Evolutionary conservation across 2,888 invertebrate species (phyloP).

Genomic region (Spilosoma lubricipeda): DNA sequence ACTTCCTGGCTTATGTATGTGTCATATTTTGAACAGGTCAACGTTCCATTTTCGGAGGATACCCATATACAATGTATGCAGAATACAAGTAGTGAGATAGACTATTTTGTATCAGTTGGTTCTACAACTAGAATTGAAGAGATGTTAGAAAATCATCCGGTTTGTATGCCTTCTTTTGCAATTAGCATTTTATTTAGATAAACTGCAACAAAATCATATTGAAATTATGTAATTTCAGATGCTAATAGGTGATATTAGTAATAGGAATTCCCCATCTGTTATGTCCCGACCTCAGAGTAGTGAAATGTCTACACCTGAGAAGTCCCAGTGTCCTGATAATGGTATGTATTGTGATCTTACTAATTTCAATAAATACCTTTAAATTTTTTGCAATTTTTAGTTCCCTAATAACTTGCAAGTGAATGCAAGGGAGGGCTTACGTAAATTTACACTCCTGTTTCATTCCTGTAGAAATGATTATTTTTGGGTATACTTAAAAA

Average conservation of each 20-base stretch:
- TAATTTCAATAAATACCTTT: background rate
- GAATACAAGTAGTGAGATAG: conserved; percentile 91
- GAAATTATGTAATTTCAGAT: conserved; percentile 66
- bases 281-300: conserved; percentile 75
- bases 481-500: no score
- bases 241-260: conserved; percentile 78
- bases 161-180: conserved; percentile 52
- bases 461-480: background rate
- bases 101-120: conserved; percentile 92
- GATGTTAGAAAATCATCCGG: conserved; percentile 83
- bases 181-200: background rate
- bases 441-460: background rate
- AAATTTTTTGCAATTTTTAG: background rate
- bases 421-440: rapidly evolving
- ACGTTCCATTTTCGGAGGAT: conserved; percentile 89
- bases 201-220: conserved; percentile 9
- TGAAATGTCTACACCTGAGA: conserved; percentile 81
- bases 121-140: conserved; percentile 83
- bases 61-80: conserved; percentile 91
- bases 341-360: conserved; percentile 54
- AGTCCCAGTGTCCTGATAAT: conserved; percentile 70
- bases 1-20: background rate
- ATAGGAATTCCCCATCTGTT: conserved; percentile 76
- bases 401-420: background rate
- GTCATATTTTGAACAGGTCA: conserved; percentile 78